These are phyloP conservation scores for Heterodera carotae DNA, from an alignment of 1,140 invertebrate species.

Conservation along the genomic window DNA sequence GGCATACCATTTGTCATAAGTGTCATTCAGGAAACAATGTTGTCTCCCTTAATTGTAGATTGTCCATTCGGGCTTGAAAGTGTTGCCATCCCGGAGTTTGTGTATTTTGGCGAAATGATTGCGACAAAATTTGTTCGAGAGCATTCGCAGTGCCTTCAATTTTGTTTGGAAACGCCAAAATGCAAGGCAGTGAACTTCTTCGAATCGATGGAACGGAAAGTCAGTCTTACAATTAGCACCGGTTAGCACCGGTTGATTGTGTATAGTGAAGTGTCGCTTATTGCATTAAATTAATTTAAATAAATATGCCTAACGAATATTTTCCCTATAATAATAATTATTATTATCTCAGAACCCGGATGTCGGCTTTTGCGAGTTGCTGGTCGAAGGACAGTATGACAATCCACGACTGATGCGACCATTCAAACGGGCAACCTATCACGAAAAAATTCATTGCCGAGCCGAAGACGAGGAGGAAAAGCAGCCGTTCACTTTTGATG, in stretches of 20 bases:
- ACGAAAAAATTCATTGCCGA: slow-evolving; percentile 61
- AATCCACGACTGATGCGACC: slow-evolving; percentile 64
- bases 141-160: slow-evolving; percentile 57
- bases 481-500: slow-evolving; percentile 18
- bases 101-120: slow-evolving; percentile 65
- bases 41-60: slow-evolving; percentile 36
- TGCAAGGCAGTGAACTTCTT: slow-evolving; percentile 65
- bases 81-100: slow-evolving; percentile 63
- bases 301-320: too few relatives aligned
- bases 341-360: slow-evolving; percentile 24
- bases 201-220: slow-evolving; percentile 55
- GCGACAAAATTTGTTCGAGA: slow-evolving; percentile 56
- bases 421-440: slow-evolving; percentile 62
- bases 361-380: slow-evolving; percentile 61
- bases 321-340: not conserved
- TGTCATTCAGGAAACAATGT: not conserved
- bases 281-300: not conserved
- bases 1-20: slow-evolving; percentile 38
- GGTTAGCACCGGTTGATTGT: too few relatives aligned
- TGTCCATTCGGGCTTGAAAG: slow-evolving; percentile 59
- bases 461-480: slow-evolving; percentile 27
- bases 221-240: slow-evolving; percentile 20
- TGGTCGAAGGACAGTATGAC: slow-evolving; percentile 60
- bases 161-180: slow-evolving; percentile 51
- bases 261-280: too few relatives aligned